Percentiles rank a stretch among this genome's conserved stretches.
Evolutionary conservation across 2,797 vertebrate genomes (phyloP).

Genomic region (Nyctalus aviator): DNA sequence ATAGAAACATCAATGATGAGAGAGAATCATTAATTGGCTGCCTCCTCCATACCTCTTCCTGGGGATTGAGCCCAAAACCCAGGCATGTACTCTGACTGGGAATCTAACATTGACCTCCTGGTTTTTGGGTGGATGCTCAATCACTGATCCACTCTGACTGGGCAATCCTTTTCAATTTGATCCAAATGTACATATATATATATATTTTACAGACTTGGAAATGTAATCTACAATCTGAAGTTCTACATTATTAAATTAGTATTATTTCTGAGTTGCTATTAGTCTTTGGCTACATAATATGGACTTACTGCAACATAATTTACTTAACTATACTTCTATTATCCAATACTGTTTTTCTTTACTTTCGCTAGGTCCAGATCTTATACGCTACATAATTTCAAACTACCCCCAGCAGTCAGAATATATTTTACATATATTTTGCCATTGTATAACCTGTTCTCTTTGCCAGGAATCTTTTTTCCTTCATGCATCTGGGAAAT

Average conservation of each 20-base stretch:
- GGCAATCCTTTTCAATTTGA: conserved; percentile 37
- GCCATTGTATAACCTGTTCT: background rate
- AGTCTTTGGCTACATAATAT: conserved; percentile 29
- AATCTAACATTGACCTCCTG: no score
- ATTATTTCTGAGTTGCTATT: conserved; percentile 46
- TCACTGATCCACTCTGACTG: no score
- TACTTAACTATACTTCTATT: conserved; percentile 3
- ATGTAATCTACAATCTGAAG: conserved; percentile 9
- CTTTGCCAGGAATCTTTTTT: background rate
- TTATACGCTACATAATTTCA: conserved; percentile 32
- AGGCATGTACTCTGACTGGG: no score
- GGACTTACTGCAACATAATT: conserved; percentile 17
- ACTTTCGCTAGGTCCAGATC: conserved; percentile 5
- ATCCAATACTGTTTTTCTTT: conserved; percentile 17
- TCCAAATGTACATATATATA: background rate
- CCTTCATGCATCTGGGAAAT: background rate
- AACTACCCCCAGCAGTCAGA: background rate
- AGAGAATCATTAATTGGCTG: no score
- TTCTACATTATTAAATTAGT: conserved; percentile 35
- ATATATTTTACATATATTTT: conserved; percentile 6
- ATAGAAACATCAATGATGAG: no score
- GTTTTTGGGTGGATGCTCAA: no score
- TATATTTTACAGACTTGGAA: conserved; percentile 33
- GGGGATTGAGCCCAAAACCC: no score
- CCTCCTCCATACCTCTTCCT: no score